phyloP scores from a whole-genome alignment of 2,888 invertebrate species.

The Digitonthophagus gazella region DNA sequence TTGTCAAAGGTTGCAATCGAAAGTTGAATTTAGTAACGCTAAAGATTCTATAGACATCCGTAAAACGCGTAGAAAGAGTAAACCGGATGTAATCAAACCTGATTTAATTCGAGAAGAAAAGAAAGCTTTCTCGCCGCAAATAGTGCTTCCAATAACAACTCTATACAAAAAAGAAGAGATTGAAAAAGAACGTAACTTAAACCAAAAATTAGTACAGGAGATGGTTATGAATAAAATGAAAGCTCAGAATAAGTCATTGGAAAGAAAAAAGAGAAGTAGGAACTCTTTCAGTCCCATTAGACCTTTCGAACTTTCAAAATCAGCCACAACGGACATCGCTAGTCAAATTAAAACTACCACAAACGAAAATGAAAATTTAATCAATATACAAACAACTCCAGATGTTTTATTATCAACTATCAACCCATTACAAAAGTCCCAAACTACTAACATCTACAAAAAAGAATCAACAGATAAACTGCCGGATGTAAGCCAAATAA shows the following conservation, averaged over 20 bases:
- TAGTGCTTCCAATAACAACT: conserved; percentile 44
- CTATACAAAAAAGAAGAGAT: conserved; percentile 62
- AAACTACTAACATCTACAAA: conserved; percentile 29
- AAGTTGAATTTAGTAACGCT: conserved; percentile 68
- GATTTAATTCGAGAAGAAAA: conserved; percentile 49
- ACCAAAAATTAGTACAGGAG: conserved; percentile 80
- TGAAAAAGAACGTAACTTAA: conserved; percentile 75
- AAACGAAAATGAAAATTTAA: neutral
- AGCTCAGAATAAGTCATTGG: conserved; percentile 63
- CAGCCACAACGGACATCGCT: conserved; percentile 43
- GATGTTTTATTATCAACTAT: conserved; percentile 44
- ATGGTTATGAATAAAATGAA: conserved; percentile 78
- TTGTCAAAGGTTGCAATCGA: conserved; percentile 64
- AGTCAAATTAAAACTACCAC: conserved; percentile 18
- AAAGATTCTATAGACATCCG: conserved; percentile 67
- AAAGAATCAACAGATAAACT: conserved; percentile 44
- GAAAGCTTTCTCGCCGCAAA: conserved; percentile 43
- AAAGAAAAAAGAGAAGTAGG: conserved; percentile 58
- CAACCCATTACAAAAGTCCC: conserved; percentile 39
- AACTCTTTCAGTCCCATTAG: conserved; percentile 47
- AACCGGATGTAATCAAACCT: conserved; percentile 43
- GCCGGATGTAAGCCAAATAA: conserved; percentile 39
- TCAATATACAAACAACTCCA: conserved; percentile 35
- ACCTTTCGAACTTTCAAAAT: conserved; percentile 44
- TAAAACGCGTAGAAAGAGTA: conserved; percentile 56